A percentile compares a stretch with the other conserved stretches of the same genome.
Conservation (phyloP, 1,140 invertebrate genomes). For the Cotesia glomerata region DNA sequence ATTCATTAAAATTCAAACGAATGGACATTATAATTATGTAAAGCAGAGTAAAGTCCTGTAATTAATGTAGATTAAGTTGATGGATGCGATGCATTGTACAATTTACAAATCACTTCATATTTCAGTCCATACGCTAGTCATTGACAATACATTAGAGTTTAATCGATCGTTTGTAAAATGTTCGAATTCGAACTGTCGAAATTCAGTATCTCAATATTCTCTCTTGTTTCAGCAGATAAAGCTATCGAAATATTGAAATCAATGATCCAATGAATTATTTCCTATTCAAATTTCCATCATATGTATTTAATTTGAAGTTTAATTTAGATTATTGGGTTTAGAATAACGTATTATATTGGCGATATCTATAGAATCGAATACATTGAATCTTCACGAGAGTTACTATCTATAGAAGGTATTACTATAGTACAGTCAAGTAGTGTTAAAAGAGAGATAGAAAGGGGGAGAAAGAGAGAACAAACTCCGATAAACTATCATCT, state of each 20-base stretch:
- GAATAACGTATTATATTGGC: too few species aligned
- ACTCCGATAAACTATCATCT: conserved; percentile 34
- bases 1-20: too few species aligned
- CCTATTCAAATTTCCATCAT: neutral
- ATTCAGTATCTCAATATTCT: conserved; percentile 7
- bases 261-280: neutral
- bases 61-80: conserved; percentile 13
- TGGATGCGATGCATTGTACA: conserved; percentile 12
- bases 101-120: conserved; percentile 28
- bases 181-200: conserved; percentile 13
- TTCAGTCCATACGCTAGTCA: conserved; percentile 2
- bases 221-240: neutral
- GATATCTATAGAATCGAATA: too few species aligned
- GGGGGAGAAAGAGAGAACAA: neutral
- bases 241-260: neutral
- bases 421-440: too few species aligned
- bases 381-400: too few species aligned
- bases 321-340: too few species aligned
- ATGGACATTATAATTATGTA: neutral
- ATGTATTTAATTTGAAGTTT: neutral
- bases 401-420: too few species aligned
- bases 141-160: conserved; percentile 26
- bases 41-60: neutral
- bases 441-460: neutral
- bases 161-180: conserved; percentile 19